Percentiles rank a stretch among this genome's conserved stretches.
phyloP scores from a whole-genome alignment of 2,113 vertebrate species.

The Microtus richardsoni region DNA sequence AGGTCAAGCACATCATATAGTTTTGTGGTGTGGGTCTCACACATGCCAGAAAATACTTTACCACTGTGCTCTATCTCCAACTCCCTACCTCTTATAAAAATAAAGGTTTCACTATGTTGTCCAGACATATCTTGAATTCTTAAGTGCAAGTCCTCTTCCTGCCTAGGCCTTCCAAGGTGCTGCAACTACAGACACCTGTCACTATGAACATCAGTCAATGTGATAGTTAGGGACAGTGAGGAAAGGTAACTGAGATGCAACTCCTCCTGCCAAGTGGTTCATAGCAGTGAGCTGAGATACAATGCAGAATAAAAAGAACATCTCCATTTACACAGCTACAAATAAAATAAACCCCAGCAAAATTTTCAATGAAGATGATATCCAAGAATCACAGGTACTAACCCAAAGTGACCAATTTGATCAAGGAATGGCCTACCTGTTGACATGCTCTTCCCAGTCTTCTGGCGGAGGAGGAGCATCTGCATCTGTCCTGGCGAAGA shows the following conservation, averaged over 20 bases:
- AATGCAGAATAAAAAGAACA: not conserved
- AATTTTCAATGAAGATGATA: not conserved
- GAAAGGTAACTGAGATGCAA: constrained; percentile 24
- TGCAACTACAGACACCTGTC: not conserved
- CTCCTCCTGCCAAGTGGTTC: not conserved
- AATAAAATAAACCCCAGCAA: constrained; percentile 1
- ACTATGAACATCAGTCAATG: not conserved
- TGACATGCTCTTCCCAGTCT: constrained; percentile 98
- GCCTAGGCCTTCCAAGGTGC: not conserved
- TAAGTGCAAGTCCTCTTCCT: not conserved
- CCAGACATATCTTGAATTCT: not conserved
- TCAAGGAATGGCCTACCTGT: constrained; percentile 88
- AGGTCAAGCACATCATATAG: not conserved
- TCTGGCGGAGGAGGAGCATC: constrained; percentile 96
- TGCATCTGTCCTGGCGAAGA: constrained; percentile 96
- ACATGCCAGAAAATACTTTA: not conserved
- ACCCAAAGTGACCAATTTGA: not conserved
- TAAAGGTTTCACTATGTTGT: not conserved
- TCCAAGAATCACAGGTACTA: not conserved
- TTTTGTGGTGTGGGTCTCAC: not conserved
- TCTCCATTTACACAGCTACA: not conserved
- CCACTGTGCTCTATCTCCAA: not conserved
- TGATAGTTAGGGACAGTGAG: not conserved
- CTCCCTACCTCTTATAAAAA: not conserved
- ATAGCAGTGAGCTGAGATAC: not conserved